Conservation (phyloP, 2,797 vertebrate species). For the Siniperca scherzeri region DNA sequence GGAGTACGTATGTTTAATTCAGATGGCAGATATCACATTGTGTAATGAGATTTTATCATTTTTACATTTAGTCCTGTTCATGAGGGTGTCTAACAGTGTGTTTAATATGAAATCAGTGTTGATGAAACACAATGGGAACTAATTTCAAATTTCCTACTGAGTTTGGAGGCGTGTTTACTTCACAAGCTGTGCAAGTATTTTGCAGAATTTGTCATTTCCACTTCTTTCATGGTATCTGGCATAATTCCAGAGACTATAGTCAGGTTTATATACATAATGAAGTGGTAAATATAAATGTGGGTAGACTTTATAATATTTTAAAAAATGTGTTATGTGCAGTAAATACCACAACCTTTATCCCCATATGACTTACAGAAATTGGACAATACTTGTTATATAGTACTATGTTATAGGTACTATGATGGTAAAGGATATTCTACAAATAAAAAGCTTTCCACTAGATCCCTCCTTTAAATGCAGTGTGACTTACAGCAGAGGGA, state of each 20-base stretch:
- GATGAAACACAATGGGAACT: neutral
- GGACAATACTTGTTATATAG: neutral
- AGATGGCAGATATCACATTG: neutral
- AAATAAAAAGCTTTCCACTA: neutral
- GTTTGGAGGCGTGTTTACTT: neutral
- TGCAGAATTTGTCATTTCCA: constrained; percentile 1
- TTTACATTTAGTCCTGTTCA: constrained; percentile 7
- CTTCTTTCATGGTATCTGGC: neutral
- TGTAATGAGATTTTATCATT: neutral
- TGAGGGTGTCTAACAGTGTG: constrained; percentile 7
- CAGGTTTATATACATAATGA: neutral
- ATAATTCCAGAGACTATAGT: neutral
- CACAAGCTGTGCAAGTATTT: neutral
- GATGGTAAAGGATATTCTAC: neutral
- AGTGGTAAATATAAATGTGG: neutral
- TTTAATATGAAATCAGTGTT: neutral
- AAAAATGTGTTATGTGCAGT: neutral
- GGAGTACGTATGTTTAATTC: neutral
- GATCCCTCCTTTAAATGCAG: neutral
- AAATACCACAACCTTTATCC: neutral
- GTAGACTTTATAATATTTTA: neutral
- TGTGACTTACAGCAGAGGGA: constrained; percentile 97
- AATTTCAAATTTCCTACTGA: neutral
- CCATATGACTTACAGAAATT: too few relatives aligned
- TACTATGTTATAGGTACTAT: neutral